Conservation (phyloP, 1,140 invertebrate genomes). For the Bemisia tabaci region DNA sequence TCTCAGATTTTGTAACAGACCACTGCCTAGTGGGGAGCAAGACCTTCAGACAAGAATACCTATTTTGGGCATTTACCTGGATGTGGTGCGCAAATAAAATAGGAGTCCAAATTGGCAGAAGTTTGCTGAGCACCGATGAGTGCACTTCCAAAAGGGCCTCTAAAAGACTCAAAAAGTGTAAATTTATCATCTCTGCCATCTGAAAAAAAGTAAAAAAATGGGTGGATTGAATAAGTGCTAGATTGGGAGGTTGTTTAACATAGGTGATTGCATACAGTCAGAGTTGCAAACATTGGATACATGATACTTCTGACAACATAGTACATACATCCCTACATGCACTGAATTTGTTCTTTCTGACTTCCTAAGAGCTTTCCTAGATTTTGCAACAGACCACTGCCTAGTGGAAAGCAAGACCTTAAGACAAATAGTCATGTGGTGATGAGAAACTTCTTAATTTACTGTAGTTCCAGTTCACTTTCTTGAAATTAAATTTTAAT, state of each 20-base stretch:
- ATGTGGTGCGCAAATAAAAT: conserved; percentile 78
- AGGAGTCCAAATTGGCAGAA: conserved; percentile 77
- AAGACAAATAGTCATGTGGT: too few species aligned
- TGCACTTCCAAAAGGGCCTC: conserved; percentile 93
- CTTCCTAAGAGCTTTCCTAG: too few species aligned
- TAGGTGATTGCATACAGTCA: conserved; percentile 12
- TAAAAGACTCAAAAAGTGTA: conserved; percentile 90
- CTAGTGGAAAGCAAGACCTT: too few species aligned
- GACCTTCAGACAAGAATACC: too few species aligned
- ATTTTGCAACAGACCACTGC: too few species aligned
- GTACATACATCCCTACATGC: conserved; percentile 15
- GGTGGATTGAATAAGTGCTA: conserved; percentile 8
- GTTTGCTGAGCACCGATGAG: conserved; percentile 75
- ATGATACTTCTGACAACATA: conserved; percentile 9
- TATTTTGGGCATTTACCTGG: too few species aligned
- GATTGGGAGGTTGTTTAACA: conserved; percentile 10
- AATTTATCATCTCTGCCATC: conserved; percentile 93
- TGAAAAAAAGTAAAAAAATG: conserved; percentile 35
- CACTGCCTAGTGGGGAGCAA: too few species aligned
- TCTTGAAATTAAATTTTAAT: too few species aligned
- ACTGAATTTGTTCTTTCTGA: too few species aligned
- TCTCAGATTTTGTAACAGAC: too few species aligned
- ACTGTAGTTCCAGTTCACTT: too few species aligned
- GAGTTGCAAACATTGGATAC: conserved; percentile 17
- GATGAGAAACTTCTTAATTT: too few species aligned